Base-by-base conservation (phyloP, 2,113 vertebrate genomes). In the Larimichthys polyactis region DNA sequence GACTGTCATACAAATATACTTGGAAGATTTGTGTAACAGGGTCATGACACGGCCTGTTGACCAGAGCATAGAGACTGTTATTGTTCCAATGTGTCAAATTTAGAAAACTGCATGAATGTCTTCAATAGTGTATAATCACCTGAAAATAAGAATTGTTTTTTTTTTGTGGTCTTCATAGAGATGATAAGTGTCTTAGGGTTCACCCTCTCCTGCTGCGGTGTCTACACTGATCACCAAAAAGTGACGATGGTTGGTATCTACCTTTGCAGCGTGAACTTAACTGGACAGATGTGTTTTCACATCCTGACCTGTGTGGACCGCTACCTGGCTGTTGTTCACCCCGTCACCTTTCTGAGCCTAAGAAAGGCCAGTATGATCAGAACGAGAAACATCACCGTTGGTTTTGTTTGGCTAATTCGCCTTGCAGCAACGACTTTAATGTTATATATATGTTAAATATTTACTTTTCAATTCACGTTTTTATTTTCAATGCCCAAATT, bases 271-370 rank as follows among this genome's bases (percentile, higher is more conserved):
- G 0, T 49, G 0, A 62, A 14, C 43, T 0, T 10, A 11, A 0
- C 0, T 4, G 68, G 20, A 32, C 62, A 76, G 66, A n/a, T 10
- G 0, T 1, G 14, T 0, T 51, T 89, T 40, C 79, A 85, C 57
- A 2, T 29, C 4, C 63, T 88, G 15, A 82, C 82, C 20, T 82
- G 87, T 7, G 15, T 65, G 5, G 87, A 83, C 36, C 76, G 72
- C 32, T 89, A 89, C 75, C 36, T 85, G 66, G 87, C 87, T 7
- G 76, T 79, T 0, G 68, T 83, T 22, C 79, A 88, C 19, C 83
- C 87, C 1, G 6, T 88, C 64, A 14, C 36, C 44, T 88, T 77
- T 52, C 10, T 79, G 54, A 15, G 36, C 17, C 69, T 85, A 58
- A 76, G 1, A 17, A 59, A 19, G 3, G 5, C 3, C 24, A 24